A percentile compares a stretch with the other conserved stretches of the same genome.
Evolutionary conservation across 2,888 invertebrate species (phyloP).

Genomic region (Synergus itoensis): DNA sequence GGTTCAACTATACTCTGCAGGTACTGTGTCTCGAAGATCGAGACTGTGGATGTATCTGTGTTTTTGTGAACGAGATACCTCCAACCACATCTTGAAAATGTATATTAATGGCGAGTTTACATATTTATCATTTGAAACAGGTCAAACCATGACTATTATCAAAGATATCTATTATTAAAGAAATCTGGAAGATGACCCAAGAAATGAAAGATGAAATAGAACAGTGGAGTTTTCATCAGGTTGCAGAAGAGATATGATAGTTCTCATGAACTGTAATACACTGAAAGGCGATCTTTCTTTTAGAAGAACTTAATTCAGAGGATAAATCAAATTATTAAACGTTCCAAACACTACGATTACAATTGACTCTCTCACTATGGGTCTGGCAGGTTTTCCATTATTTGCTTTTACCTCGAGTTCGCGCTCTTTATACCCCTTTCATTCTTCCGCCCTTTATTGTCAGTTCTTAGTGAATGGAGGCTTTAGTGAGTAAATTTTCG

Average conservation of each 20-base stretch:
- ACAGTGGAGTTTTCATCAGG: neutral
- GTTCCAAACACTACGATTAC: conserved; percentile 40
- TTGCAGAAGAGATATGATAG: neutral
- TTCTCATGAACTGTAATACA: neutral
- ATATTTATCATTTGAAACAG: neutral
- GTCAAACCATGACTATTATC: too few species aligned
- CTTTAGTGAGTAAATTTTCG: conserved; percentile 41
- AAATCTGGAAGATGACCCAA: too few species aligned
- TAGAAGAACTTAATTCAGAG: neutral
- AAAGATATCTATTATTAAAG: too few species aligned
- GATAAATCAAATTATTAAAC: conserved; percentile 37
- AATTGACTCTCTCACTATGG: conserved; percentile 40
- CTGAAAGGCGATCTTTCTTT: neutral
- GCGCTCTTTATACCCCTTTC: conserved; percentile 41
- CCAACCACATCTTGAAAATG: conserved; percentile 10
- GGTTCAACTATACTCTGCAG: conserved; percentile 55
- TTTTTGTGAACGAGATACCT: conserved; percentile 10
- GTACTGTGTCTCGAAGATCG: conserved; percentile 60
- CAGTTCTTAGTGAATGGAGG: conserved; percentile 32
- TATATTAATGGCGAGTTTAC: conserved; percentile 34
- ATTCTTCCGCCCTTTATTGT: conserved; percentile 38
- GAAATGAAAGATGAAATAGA: too few species aligned
- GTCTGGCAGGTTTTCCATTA: conserved; percentile 42
- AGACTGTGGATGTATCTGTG: conserved; percentile 42
- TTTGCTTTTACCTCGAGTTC: conserved; percentile 41